These are phyloP conservation scores for Drosophila mayaguana DNA, from an alignment of 2,888 invertebrate species.

Conservation along the genomic window DNA sequence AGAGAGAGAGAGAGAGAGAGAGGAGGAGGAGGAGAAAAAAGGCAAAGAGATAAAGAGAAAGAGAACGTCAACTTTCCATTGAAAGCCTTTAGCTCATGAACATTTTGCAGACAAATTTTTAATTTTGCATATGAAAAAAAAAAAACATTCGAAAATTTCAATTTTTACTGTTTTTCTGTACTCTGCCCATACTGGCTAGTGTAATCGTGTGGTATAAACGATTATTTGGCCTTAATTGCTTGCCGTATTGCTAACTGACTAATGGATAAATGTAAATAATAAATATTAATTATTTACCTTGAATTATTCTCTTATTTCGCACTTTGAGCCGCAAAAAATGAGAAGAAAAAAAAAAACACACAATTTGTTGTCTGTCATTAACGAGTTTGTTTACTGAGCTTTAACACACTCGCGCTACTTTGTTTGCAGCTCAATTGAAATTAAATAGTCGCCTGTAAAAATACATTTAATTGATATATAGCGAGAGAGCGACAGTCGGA, in stretches of 20 bases:
- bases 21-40: background rate
- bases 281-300: constrained; percentile 8
- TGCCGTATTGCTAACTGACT: background rate
- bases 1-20: background rate
- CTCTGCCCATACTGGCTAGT: background rate
- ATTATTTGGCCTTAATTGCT: background rate
- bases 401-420: constrained; percentile 13
- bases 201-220: background rate
- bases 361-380: background rate
- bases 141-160: background rate
- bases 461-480: constrained; percentile 24
- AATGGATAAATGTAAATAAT: constrained; percentile 10
- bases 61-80: background rate
- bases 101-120: background rate
- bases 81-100: background rate
- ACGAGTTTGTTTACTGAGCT: constrained; percentile 1
- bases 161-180: background rate
- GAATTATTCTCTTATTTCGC: constrained; percentile 10
- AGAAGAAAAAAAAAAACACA: background rate
- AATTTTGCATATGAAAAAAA: background rate
- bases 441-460: constrained; percentile 29
- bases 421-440: constrained; percentile 27
- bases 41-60: background rate
- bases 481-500: background rate
- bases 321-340: background rate